Percentiles rank a stretch among this genome's conserved stretches.
These are phyloP conservation scores for Nicator chloris DNA, from an alignment of 2,113 vertebrate species.

Conservation along the genomic window DNA sequence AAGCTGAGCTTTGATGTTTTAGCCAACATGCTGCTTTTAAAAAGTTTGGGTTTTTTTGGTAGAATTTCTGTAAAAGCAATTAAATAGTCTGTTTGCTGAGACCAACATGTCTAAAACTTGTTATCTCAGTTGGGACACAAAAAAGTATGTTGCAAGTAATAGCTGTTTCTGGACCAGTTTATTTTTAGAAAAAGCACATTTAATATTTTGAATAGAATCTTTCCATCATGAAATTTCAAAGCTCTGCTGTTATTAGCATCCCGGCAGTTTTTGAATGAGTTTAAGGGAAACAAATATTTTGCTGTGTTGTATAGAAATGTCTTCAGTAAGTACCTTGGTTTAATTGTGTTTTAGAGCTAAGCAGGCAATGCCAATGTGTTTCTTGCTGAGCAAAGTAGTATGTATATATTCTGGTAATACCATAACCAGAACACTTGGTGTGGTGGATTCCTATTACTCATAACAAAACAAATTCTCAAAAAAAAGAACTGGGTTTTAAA, in stretches of 20 bases:
- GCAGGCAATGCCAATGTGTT: neutral
- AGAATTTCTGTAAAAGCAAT: slow-evolving; percentile 37
- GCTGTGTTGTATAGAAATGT: neutral
- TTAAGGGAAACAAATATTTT: neutral
- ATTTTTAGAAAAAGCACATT: slow-evolving; percentile 19
- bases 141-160: slow-evolving; percentile 24
- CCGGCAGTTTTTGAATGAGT: neutral
- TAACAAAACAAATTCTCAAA: neutral
- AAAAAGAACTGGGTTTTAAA: neutral
- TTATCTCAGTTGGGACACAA: slow-evolving; percentile 31
- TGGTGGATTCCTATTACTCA: neutral
- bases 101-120: slow-evolving; percentile 34
- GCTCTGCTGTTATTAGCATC: slow-evolving; percentile 10
- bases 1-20: slow-evolving; percentile 56
- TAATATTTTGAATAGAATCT: slow-evolving; percentile 27
- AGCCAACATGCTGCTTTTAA: slow-evolving; percentile 45
- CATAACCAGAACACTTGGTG: neutral
- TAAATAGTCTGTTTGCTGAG: slow-evolving; percentile 32
- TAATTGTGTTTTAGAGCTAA: neutral
- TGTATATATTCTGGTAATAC: neutral
- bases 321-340: neutral
- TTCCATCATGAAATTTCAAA: neutral
- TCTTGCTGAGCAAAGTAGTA: neutral
- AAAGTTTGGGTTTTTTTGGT: neutral
- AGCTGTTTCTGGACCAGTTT: slow-evolving; percentile 6